Evolutionary conservation across 2,888 invertebrate species (phyloP), one percentile per base, ranked within the genome.

Genomic region (Acleris holmiana): DNA sequence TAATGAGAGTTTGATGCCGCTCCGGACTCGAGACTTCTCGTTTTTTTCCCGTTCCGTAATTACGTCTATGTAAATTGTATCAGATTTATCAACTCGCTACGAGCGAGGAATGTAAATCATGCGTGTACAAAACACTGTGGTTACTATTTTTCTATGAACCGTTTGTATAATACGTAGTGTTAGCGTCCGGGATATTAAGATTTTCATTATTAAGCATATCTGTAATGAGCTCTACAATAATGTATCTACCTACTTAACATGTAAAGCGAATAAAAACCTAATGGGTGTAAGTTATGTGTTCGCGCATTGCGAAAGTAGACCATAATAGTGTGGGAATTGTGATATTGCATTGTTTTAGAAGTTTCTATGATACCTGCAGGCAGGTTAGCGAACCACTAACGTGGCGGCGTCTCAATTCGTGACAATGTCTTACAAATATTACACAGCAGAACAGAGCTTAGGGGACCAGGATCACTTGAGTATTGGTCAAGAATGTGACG

Each of bases 61-160:
- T 89, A 87, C 80, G 73, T 74, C 73, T 80, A 88, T 87, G 84
- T 88, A 89, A 89, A 90, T 88, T 86, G 85, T 83, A 84, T 82
- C 84, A 80, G 79, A 88, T 89, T 85, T 85, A 88, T 88, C 86
- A 88, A 81, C 74, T 71, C 76, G 75, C 76, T 76, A 82, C 78
- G 75, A 79, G 75, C 70, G 40, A 73, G 83, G 82, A 83, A 83
- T 83, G 74, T 78, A 74, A 81, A 79, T 77, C 78, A 80, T 71
- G 71, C 70, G 73, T 70, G 70, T 71, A 67, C 59, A 54, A 59
- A 71, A 74, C 69, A 66, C 65, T 68, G 70, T 69, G 63, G 71
- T 65, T 62, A 71, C 66, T 69, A 72, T 62, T 62, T 68, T 70
- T 67, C 67, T 55, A 49, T 60, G 57, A 63, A 64, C 18, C 53